Evolutionary conservation across 2,113 vertebrate species (phyloP).

Genomic region (Lathamus discolor): DNA sequence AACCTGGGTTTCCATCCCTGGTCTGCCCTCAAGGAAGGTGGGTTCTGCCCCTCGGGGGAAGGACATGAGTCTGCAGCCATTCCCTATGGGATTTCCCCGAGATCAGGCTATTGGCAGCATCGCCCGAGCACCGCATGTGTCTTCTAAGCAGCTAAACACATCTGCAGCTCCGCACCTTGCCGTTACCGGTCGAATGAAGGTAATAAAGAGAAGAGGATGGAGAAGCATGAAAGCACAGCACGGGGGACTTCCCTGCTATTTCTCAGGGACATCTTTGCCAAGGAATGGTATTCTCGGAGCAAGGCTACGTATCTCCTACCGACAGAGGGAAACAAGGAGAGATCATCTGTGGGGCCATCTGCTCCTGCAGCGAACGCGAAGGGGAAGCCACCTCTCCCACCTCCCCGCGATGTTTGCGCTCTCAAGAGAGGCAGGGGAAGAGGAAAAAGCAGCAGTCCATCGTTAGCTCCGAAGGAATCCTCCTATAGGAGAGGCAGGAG

Average conservation of each 20-base stretch:
- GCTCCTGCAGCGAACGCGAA: not conserved
- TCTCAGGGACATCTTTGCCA: constrained; percentile 30
- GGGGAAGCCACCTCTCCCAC: constrained; percentile 30
- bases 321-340: constrained; percentile 37
- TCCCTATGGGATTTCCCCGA: not conserved
- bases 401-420: not conserved
- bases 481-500: not conserved
- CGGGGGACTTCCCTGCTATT: constrained; percentile 32
- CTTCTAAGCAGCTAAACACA: not conserved
- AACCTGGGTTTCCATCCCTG: not conserved
- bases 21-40: not conserved
- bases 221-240: not conserved
- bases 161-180: not conserved
- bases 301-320: not conserved
- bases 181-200: not conserved
- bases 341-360: constrained; percentile 46
- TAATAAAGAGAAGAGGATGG: not conserved
- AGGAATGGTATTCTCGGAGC: constrained; percentile 21
- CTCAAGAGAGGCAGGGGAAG: not conserved
- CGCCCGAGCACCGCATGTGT: accelerated
- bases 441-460: not conserved
- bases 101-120: not conserved
- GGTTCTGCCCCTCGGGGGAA: accelerated
- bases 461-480: not conserved
- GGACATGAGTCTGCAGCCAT: not conserved